Conservation (phyloP, 2,113 vertebrate species). For the Anarrhichthys ocellatus region DNA sequence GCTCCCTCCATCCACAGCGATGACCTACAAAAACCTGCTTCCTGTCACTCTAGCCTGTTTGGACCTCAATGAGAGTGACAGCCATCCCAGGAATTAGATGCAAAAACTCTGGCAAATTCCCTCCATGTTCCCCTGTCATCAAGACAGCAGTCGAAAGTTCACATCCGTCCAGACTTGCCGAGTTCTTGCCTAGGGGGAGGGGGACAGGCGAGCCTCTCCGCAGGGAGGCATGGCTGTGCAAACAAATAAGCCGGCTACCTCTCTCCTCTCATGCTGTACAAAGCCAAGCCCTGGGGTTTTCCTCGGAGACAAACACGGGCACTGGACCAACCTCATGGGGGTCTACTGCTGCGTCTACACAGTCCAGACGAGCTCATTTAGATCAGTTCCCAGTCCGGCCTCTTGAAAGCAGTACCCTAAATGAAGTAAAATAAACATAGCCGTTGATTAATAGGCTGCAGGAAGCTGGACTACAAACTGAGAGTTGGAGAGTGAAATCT, state of each 20-base stretch:
- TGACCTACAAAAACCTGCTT: slow-evolving; percentile 62
- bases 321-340: slow-evolving; percentile 55
- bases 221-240: slow-evolving; percentile 57
- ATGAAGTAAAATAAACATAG: slow-evolving; percentile 61
- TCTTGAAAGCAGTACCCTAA: slow-evolving; percentile 52
- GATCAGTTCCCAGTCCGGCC: slow-evolving; percentile 41
- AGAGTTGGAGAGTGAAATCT: slow-evolving; percentile 4
- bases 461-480: not conserved
- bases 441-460: slow-evolving; percentile 52
- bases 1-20: slow-evolving; percentile 17
- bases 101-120: slow-evolving; percentile 42
- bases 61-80: slow-evolving; percentile 44
- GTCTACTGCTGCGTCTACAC: slow-evolving; percentile 39
- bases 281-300: slow-evolving; percentile 63
- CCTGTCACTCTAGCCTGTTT: slow-evolving; percentile 45
- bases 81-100: slow-evolving; percentile 50
- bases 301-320: slow-evolving; percentile 69
- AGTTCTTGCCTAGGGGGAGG: slow-evolving; percentile 23
- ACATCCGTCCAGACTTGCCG: slow-evolving; percentile 64
- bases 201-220: slow-evolving; percentile 32
- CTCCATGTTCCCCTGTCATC: slow-evolving; percentile 43
- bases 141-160: slow-evolving; percentile 65
- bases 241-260: slow-evolving; percentile 67
- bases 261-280: slow-evolving; percentile 30
- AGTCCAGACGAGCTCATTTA: slow-evolving; percentile 68